A percentile compares a stretch with the other conserved stretches of the same genome.
Conservation (phyloP, 2,888 invertebrate genomes). For the Orchestes rusci region DNA sequence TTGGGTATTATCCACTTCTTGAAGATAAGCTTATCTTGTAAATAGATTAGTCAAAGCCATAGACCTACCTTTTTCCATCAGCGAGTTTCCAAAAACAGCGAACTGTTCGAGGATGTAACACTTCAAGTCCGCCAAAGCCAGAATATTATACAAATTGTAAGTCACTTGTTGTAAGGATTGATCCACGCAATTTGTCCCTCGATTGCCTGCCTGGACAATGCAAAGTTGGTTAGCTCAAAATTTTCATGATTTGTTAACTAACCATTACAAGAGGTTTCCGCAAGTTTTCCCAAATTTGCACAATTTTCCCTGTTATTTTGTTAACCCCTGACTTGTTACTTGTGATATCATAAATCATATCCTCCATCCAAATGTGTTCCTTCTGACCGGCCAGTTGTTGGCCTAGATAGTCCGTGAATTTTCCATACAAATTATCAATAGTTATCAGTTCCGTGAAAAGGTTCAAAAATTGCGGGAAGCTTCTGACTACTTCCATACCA, state of each 20-base stretch:
- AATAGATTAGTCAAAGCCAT: no score
- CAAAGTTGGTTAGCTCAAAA: no score
- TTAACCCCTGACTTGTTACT: constrained; percentile 27
- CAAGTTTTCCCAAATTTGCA: no score
- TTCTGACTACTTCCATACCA: constrained; percentile 20
- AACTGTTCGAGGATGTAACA: constrained; percentile 73
- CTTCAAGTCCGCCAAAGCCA: constrained; percentile 71
- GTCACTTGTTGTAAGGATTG: constrained; percentile 73
- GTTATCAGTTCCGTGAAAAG: constrained; percentile 25
- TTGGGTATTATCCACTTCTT: no score
- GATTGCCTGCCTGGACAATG: no score
- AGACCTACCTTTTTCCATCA: no score
- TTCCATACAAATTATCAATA: constrained; percentile 26
- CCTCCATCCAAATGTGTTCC: constrained; percentile 14
- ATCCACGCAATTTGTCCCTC: no score
- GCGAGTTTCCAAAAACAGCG: no score
- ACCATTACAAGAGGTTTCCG: no score
- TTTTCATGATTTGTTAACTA: no score
- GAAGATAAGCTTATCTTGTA: no score
- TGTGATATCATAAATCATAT: constrained; percentile 27
- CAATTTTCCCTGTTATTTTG: constrained; percentile 23
- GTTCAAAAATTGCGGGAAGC: constrained; percentile 21
- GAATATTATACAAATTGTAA: constrained; percentile 67
- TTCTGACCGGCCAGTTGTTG: neutral
- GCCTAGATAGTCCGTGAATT: constrained; percentile 24